phyloP scores from a whole-genome alignment of 2,888 invertebrate species.

The Pyralis farinalis region DNA sequence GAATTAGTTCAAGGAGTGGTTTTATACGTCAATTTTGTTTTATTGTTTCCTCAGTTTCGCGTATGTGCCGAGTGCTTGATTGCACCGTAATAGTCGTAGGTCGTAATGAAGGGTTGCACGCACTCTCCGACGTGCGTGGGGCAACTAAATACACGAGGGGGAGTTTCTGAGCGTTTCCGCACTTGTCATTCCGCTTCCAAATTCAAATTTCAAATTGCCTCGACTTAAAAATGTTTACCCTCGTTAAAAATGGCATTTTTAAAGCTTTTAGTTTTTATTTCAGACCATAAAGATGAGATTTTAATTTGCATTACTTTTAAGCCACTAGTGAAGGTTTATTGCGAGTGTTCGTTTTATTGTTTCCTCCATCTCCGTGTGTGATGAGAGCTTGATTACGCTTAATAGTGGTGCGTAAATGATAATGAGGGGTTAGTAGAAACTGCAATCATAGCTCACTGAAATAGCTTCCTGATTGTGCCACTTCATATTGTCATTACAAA shows the following conservation, averaged over 20 bases:
- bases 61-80: conserved; percentile 75
- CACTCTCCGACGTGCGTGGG: conserved; percentile 58
- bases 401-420: conserved; percentile 68
- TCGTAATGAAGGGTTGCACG: conserved; percentile 76
- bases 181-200: conserved; percentile 55
- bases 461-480: conserved; percentile 54
- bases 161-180: conserved; percentile 58
- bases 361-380: conserved; percentile 65
- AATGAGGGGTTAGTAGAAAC: conserved; percentile 61
- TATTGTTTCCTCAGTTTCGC: conserved; percentile 74
- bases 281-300: conserved; percentile 13
- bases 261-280: conserved; percentile 22
- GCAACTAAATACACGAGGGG: conserved; percentile 63
- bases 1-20: conserved; percentile 67
- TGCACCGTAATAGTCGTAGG: conserved; percentile 70
- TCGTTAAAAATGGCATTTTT: too few relatives aligned
- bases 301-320: conserved; percentile 13
- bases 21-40: conserved; percentile 74
- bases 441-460: conserved; percentile 45
- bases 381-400: conserved; percentile 66
- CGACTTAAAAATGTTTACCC: conserved; percentile 31
- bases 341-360: conserved; percentile 62
- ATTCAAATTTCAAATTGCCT: conserved; percentile 53
- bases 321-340: conserved; percentile 30
- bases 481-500: conserved; percentile 46